Base-by-base conservation (phyloP, 2,113 vertebrate genomes). In the Elaphurus davidianus region DNA sequence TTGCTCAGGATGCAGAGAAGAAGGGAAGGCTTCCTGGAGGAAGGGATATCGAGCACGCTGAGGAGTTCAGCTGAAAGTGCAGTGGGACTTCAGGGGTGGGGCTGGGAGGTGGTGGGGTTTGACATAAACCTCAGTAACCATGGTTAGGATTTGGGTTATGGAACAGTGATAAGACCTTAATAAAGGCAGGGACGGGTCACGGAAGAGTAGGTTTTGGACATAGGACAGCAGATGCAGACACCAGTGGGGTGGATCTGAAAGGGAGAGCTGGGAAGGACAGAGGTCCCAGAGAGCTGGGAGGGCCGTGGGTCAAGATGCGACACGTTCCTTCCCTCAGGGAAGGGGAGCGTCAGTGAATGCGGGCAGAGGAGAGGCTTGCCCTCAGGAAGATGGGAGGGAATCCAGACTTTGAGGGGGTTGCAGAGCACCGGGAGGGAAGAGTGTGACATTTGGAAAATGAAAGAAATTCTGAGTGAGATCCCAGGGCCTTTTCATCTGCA, bases 391-490 rank as follows among this genome's bases (percentile, higher is more conserved):
- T 16, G 16, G 47, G 64, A 62, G 13, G 54, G 36, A 85, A 43
- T 57, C 59, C 27, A 30, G 67, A 30, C 59, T 82, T 23, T 25
- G 19, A 79, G 25, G 59, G 40, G 14, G 28, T 55, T 33, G 55
- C 92, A 8, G 85, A 64, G 74, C n/a, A 82, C 93, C 9, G 16
- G 7, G 25, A 79, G 64, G 23, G 43, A 50, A 83, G n/a, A 64
- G 16, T 6, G 12, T 62, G 83, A n/a, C 45, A 17, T 54, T 62
- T 19, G 27, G 54, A 76, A 92, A 47, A 28, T 52, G 40, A 64
- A 64, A 93, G 50, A 62, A 50, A 84, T 60, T 62, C 57, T 45
- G 86, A 85, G 84, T 3, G 57, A 96, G 76, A 67, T 50, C 57
- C 36, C 45, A 40, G 36, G 76, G 36, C 17, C 10, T 45, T 81